phyloP scores from a whole-genome alignment of 2,888 invertebrate species.

The Automeris io region DNA sequence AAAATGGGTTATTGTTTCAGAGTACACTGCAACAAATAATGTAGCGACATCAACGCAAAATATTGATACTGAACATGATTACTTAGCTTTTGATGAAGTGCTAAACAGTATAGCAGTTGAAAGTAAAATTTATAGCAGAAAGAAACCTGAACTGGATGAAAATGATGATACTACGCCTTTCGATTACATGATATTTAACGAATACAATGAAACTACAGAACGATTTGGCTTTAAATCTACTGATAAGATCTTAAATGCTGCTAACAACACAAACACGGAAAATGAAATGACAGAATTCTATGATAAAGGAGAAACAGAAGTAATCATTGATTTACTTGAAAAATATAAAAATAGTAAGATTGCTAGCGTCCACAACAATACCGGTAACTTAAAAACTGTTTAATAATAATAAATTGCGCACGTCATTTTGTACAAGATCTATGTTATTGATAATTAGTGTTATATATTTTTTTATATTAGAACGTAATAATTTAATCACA shows the following conservation, averaged over 20 bases:
- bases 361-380: no score
- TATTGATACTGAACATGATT: constrained; percentile 12
- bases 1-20: not conserved
- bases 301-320: constrained; percentile 13
- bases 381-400: no score
- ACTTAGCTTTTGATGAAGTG: constrained; percentile 41
- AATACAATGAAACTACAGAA: constrained; percentile 13
- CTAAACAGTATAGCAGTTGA: constrained; percentile 30
- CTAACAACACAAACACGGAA: constrained; percentile 8
- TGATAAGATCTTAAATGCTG: constrained; percentile 3
- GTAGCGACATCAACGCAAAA: not conserved
- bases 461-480: no score
- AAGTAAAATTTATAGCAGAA: constrained; percentile 20
- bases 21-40: constrained; percentile 5
- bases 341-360: constrained; percentile 11
- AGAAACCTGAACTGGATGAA: constrained; percentile 18
- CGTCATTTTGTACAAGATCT: no score
- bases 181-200: constrained; percentile 22
- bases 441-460: no score
- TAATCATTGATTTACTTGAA: constrained; percentile 28
- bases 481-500: no score
- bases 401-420: no score
- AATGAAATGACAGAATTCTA: constrained; percentile 9
- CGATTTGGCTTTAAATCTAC: constrained; percentile 4
- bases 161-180: constrained; percentile 11